Evolutionary conservation across 1,140 invertebrate genomes (phyloP), one percentile per base, ranked within the genome.

Genomic region (Lerema accius): DNA sequence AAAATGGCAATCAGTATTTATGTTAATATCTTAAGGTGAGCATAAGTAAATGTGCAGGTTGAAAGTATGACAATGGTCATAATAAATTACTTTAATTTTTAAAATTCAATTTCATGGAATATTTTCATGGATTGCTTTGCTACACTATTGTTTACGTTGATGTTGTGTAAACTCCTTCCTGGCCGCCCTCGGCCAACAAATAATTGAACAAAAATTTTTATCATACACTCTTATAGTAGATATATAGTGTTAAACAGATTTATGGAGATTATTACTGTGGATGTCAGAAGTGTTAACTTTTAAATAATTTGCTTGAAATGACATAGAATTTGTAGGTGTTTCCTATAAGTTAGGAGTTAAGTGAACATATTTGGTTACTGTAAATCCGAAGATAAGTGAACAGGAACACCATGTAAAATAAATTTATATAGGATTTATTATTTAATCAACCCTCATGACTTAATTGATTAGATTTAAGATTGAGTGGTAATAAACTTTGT

Each of bases 391-490:
- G 77, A 71, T 66, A 71, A 78, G 74, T 76, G 77, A 80, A 78
- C 78, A 74, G 71, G 70, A 80, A 80, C 78, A 84, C 71, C 66
- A 69, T 78, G 71, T 81, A 78, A 86, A 80, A 69, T 61, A 75
- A 79, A 82, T 85, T 86, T 84, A 80, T 82, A 79, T 88, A 83
- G 83, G 77, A 71, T 88, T 90, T 88, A 84, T 90, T 88, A 86
- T 89, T 85, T 88, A 87, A 85, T 83, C 81, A 76, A 81, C 75
- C 67, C 69, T 85, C 84, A 85, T 87, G 80, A 89, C 83, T 86
- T 87, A 74, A 84, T 83, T 82, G 70, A 81, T 73, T 86, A 89
- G 82, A 76, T 80, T 69, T 88, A 90, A 85, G 83, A 73, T 61
- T 82, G 84, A 86, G 76, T 87, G 82, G 76, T 82, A 77, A 82